These are phyloP conservation scores for Eriocheir sinensis DNA, from an alignment of 1,140 invertebrate genomes.

Conservation along the genomic window DNA sequence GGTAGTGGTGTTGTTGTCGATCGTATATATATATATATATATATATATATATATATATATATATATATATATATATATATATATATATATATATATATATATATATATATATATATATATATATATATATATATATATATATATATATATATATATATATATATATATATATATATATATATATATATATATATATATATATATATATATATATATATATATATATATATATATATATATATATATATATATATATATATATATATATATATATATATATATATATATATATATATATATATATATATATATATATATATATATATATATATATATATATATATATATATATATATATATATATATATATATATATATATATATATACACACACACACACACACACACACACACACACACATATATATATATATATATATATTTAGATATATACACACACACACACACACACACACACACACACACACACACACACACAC, in stretches of 20 bases:
- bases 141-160: no score
- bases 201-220: neutral
- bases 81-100: no score
- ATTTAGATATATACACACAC: no score
- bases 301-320: neutral
- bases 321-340: neutral
- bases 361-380: neutral
- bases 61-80: no score
- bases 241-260: neutral
- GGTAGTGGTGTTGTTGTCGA: no score
- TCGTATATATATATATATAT: no score
- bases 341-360: neutral
- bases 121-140: no score
- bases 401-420: constrained; percentile 22
- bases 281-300: neutral
- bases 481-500: constrained; percentile 13
- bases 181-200: no score
- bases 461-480: constrained; percentile 22
- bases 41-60: no score
- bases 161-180: no score
- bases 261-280: neutral
- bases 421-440: neutral
- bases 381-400: neutral
- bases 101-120: no score
- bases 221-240: neutral